Percentiles rank a stretch among this genome's conserved stretches.
Evolutionary conservation across 1,140 invertebrate genomes (phyloP).

Genomic region (Macrosteles quadrilineatus): DNA sequence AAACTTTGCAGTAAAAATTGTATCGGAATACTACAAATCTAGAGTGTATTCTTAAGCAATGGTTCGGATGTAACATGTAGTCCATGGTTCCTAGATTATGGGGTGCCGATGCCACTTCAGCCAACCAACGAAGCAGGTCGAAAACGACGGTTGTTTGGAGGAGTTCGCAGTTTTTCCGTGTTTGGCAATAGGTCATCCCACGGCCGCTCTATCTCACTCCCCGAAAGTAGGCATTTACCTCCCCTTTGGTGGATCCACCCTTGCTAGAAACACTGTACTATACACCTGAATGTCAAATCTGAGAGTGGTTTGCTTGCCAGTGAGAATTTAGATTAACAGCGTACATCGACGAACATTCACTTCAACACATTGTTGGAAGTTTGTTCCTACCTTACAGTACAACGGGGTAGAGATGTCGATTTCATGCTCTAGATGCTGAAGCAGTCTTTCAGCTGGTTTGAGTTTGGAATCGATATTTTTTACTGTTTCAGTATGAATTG

Average conservation of each 20-base stretch:
- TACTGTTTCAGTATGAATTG: too few species aligned
- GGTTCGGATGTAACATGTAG: too few species aligned
- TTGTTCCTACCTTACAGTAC: too few species aligned
- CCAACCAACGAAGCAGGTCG: slow-evolving; percentile 35
- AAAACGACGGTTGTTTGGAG: slow-evolving; percentile 62
- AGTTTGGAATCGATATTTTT: too few species aligned
- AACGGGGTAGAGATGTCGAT: too few species aligned
- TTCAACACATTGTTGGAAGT: too few species aligned
- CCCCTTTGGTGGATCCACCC: not conserved
- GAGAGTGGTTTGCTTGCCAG: slow-evolving; percentile 7
- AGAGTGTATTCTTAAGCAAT: too few species aligned
- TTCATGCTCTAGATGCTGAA: too few species aligned
- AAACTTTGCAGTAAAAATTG: too few species aligned
- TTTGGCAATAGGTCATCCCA: slow-evolving; percentile 68
- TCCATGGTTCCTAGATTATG: slow-evolving; percentile 25
- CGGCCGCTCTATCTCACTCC: slow-evolving; percentile 74
- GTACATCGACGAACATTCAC: too few species aligned
- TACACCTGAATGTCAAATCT: not conserved
- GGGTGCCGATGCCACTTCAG: slow-evolving; percentile 17
- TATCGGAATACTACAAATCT: too few species aligned
- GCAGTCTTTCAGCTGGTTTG: too few species aligned
- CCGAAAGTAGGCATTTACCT: slow-evolving; percentile 67
- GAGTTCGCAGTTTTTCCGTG: slow-evolving; percentile 71
- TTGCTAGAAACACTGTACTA: not conserved
- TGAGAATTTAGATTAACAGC: slow-evolving; percentile 13